Percentiles rank a stretch among this genome's conserved stretches.
phyloP scores from a whole-genome alignment of 2,113 vertebrate genomes.

The Ptychochromis oligacanthus region DNA sequence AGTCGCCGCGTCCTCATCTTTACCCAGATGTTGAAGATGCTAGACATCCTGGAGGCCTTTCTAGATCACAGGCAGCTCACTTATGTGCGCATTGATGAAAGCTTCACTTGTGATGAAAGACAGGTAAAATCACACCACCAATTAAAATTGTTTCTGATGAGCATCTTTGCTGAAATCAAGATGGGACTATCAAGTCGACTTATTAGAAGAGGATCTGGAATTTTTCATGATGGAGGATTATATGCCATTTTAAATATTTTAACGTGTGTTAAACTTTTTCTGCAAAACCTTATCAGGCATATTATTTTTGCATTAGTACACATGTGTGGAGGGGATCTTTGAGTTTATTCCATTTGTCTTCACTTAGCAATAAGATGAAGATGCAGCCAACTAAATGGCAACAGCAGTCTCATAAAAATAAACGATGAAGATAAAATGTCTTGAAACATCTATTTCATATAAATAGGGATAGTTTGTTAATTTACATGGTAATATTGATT shows the following conservation, averaged over 20 bases:
- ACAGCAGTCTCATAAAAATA: background rate
- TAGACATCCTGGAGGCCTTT: constrained; percentile 87
- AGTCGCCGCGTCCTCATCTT: constrained; percentile 92
- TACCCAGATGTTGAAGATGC: constrained; percentile 87
- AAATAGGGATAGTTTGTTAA: background rate
- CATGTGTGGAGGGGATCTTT: background rate
- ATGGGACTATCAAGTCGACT: background rate
- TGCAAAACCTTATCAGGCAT: background rate
- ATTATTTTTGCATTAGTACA: background rate
- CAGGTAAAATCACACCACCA: constrained; percentile 79
- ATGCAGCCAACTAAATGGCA: background rate
- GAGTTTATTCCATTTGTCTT: background rate
- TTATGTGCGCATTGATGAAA: constrained; percentile 92
- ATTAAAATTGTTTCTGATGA: background rate
- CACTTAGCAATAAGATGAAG: background rate
- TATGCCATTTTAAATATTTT: background rate
- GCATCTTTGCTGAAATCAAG: background rate
- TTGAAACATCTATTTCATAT: background rate
- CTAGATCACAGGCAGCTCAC: constrained; percentile 89
- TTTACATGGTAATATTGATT: background rate
- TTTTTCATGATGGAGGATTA: background rate
- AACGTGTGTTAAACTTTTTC: background rate
- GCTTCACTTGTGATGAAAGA: constrained; percentile 86
- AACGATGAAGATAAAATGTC: background rate
- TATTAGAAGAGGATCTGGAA: too few relatives aligned